Conservation (phyloP, 1,140 invertebrate species). For the Bombus confusus region DNA sequence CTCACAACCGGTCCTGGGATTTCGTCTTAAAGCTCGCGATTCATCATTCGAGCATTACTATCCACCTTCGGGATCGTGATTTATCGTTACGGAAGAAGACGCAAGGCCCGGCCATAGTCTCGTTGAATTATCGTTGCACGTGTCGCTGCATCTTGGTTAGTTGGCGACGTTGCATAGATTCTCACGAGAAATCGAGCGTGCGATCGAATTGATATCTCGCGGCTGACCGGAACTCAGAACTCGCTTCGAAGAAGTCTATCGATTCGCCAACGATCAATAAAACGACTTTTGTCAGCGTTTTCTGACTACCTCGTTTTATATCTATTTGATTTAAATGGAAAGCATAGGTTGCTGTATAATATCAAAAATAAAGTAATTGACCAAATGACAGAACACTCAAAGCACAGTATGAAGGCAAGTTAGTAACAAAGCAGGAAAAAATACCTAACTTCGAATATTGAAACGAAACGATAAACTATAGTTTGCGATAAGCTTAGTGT, state of each 20-base stretch:
- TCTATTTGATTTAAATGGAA: too few species aligned
- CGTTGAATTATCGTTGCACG: constrained; percentile 45
- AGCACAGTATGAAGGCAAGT: not conserved
- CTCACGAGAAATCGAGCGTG: not conserved
- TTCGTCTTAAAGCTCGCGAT: not conserved
- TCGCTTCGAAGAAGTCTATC: not conserved
- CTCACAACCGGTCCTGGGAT: not conserved
- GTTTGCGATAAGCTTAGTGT: not conserved
- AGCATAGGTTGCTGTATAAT: too few species aligned
- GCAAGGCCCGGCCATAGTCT: constrained; percentile 21
- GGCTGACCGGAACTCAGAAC: not conserved
- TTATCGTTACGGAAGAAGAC: constrained; percentile 31
- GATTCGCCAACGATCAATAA: not conserved
- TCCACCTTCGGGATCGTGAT: constrained; percentile 3
- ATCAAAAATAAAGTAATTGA: too few species aligned
- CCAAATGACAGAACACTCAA: too few species aligned
- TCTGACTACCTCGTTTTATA: too few species aligned
- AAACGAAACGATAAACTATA: not conserved
- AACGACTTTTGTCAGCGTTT: not conserved
- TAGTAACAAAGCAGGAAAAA: not conserved
- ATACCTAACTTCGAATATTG: not conserved
- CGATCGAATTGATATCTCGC: constrained; percentile 1
- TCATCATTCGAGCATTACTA: constrained; percentile 30
- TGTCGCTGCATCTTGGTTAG: constrained; percentile 40
- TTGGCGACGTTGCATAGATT: constrained; percentile 18